These are phyloP conservation scores for Orcinus orca DNA, from an alignment of 2,113 vertebrate genomes.

Conservation along the genomic window DNA sequence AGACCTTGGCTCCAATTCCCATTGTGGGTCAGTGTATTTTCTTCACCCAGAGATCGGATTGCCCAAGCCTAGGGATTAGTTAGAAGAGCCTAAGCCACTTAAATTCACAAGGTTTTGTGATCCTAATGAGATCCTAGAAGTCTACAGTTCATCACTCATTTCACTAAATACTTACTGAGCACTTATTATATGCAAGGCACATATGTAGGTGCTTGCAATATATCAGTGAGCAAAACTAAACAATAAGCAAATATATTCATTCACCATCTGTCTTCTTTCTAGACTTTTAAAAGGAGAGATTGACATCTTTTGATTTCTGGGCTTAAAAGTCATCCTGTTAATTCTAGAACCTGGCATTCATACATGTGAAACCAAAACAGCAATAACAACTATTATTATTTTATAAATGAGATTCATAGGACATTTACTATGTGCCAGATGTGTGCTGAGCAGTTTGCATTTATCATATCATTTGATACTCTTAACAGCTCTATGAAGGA, in stretches of 20 bases:
- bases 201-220: neutral
- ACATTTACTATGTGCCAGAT: neutral
- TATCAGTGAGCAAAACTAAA: constrained; percentile 1
- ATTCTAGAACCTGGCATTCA: neutral
- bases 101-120: neutral
- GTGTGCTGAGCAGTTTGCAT: neutral
- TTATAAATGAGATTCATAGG: neutral
- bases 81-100: neutral
- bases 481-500: neutral
- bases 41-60: neutral
- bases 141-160: neutral
- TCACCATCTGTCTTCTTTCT: neutral
- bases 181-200: neutral
- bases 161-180: neutral
- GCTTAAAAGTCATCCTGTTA: constrained; percentile 5
- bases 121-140: neutral
- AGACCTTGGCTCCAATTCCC: neutral
- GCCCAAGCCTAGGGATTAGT: neutral
- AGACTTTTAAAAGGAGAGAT: neutral
- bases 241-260: neutral
- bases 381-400: neutral
- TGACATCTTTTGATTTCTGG: neutral
- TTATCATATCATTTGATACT: neutral
- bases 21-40: neutral
- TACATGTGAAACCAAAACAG: neutral